A percentile compares a stretch with the other conserved stretches of the same genome.
phyloP scores from a whole-genome alignment of 1,140 invertebrate species.

The Chelonus insularis region DNA sequence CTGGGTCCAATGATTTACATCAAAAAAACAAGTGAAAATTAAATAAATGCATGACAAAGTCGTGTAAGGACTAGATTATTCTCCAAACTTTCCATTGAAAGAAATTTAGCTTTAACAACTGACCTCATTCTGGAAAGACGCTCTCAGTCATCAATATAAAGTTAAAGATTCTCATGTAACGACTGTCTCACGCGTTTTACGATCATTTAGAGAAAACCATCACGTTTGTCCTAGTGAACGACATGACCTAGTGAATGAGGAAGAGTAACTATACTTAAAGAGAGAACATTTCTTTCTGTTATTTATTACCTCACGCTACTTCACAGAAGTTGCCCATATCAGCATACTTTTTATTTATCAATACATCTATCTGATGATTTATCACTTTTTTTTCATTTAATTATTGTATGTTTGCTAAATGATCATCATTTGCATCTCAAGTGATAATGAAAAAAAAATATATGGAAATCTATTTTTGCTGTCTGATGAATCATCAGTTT shows the following conservation, averaged over 20 bases:
- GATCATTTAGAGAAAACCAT: constrained; percentile 15
- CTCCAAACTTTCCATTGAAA: constrained; percentile 2
- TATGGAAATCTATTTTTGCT: neutral
- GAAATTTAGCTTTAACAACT: neutral
- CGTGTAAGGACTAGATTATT: neutral
- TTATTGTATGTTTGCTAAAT: no score
- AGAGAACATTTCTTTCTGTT: neutral
- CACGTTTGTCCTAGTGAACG: constrained; percentile 18
- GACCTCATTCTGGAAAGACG: constrained; percentile 3
- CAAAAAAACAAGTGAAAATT: neutral
- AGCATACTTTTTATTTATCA: no score
- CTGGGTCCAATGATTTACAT: no score
- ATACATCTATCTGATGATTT: no score
- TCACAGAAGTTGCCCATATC: neutral
- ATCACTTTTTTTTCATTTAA: no score
- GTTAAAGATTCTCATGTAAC: neutral
- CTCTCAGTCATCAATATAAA: neutral
- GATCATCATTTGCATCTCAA: no score
- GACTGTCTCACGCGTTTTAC: constrained; percentile 8
- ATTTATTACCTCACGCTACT: neutral
- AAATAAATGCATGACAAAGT: neutral
- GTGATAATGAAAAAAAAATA: no score
- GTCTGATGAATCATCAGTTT: neutral
- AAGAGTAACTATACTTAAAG: neutral
- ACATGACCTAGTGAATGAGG: constrained; percentile 5